phyloP scores from a whole-genome alignment of 2,113 vertebrate genomes.

The Chunga burmeisteri region DNA sequence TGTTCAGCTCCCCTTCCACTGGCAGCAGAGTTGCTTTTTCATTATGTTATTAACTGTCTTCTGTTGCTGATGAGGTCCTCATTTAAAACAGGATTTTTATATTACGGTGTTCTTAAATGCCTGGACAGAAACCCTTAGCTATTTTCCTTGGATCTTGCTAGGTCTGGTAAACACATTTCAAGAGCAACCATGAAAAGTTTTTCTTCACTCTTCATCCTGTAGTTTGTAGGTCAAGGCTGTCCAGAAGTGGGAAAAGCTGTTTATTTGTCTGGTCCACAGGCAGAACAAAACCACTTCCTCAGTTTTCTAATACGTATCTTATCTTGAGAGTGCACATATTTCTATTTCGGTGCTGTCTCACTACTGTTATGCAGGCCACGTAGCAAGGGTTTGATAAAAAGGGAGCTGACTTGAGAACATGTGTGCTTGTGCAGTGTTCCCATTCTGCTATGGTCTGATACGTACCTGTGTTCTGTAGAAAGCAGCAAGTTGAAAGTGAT shows the following conservation, averaged over 20 bases:
- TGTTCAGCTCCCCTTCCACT: neutral
- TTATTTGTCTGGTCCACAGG: conserved; percentile 46
- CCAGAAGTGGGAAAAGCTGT: conserved; percentile 45
- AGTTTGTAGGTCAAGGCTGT: neutral
- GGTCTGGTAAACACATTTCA: conserved; percentile 18
- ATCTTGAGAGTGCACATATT: conserved; percentile 64
- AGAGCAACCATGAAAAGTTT: neutral
- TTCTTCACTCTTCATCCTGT: neutral
- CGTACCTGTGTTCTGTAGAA: neutral
- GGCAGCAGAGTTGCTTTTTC: neutral
- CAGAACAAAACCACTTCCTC: conserved; percentile 74
- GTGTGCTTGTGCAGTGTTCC: neutral
- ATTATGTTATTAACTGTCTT: neutral
- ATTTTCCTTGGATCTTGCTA: neutral
- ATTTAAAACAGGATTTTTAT: neutral
- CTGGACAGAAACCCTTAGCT: neutral
- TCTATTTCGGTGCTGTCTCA: conserved; percentile 33
- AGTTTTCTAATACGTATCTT: conserved; percentile 62
- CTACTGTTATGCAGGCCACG: neutral
- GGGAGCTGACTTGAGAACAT: neutral
- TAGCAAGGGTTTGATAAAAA: neutral
- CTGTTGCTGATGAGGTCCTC: neutral
- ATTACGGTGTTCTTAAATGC: neutral
- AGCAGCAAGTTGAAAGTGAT: neutral
- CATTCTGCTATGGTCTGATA: neutral